Conservation (phyloP, 2,797 vertebrate species). For the Neosilurus hyrtlii region DNA sequence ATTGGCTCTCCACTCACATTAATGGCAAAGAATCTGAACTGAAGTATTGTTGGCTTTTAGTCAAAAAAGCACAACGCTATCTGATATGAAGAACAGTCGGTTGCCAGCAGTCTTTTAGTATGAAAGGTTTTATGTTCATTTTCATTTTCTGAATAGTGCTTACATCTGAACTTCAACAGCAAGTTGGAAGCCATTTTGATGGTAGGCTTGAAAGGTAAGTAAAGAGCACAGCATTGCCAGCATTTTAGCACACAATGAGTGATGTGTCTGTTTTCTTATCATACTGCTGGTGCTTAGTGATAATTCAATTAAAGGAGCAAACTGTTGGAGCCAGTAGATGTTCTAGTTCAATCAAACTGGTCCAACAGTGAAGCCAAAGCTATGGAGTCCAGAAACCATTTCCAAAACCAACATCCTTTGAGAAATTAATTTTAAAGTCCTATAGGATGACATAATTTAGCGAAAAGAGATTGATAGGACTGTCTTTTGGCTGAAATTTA, state of each 20-base stretch:
- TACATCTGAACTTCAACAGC: conserved; percentile 8
- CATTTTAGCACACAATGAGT: conserved; percentile 17
- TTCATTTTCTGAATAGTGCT: conserved; percentile 17
- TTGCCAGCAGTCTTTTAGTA: conserved; percentile 31
- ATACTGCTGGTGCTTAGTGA: conserved; percentile 21
- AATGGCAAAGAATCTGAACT: conserved; percentile 37
- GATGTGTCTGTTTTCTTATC: conserved; percentile 19
- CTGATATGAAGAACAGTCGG: conserved; percentile 41
- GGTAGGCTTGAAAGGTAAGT: not conserved
- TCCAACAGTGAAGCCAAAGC: conserved; percentile 16
- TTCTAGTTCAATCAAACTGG: conserved; percentile 30
- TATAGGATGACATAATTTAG: conserved; percentile 23
- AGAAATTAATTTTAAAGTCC: conserved; percentile 7
- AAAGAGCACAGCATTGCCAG: not conserved
- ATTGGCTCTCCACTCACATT: conserved; percentile 28
- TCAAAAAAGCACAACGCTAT: conserved; percentile 36
- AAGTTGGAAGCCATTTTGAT: not conserved
- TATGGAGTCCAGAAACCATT: conserved; percentile 11
- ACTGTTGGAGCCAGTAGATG: conserved; percentile 30
- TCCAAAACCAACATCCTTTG: conserved; percentile 25
- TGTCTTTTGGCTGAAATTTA: conserved; percentile 1
- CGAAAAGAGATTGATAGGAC: conserved; percentile 11
- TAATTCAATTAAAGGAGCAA: conserved; percentile 31
- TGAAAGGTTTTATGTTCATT: not conserved
- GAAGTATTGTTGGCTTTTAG: conserved; percentile 18